Base-by-base conservation (phyloP, 2,797 vertebrate genomes). In the Echiichthys vipera region DNA sequence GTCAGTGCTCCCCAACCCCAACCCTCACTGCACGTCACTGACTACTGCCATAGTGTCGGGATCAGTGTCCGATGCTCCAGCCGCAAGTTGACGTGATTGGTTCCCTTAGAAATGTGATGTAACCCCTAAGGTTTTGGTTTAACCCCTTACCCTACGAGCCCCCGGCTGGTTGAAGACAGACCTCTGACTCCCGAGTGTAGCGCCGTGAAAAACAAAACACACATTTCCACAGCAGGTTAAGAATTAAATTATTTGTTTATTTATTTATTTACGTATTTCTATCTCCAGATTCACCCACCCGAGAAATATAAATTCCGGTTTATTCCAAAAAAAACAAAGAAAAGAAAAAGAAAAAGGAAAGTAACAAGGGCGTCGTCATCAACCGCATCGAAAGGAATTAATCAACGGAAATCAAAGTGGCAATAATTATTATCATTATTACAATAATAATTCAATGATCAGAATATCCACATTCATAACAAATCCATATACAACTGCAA, bases 391-490 rank as follows among this genome's bases (percentile, higher is more conserved):
- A 91, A 93, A 91, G 81, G 86, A 94, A 92, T 89, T 85, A 88
- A 93, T 92, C 83, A 84, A 93, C 90, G 88, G n/a, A 94, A 94
- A 92, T 88, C 84, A 92, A 92, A 93, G 80, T 93, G 92, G 89
- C 90, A 93, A 94, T 94, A 90, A 93, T 93, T 92, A 93, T 93
- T 90, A 93, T 93, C 90, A 94, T 93, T 92, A 94, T 94, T 92
- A 94, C 93, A 93, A 94, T 94, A 93, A 94, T 93, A 94, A 93
- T 94, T 93, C 80, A 93, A 94, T 93, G 91, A 93, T 92, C 92
- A 94, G 93, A 94, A 94, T 95, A 95, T 93, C 91, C 93, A 95
- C 94, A 95, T 95, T 94, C 94, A 95, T 94, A 94, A 95, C 93
- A 95, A 94, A 93, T 93, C 92, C 91, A 94, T 94, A 92, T 93